phyloP scores from a whole-genome alignment of 2,888 invertebrate genomes.

The Apeira syringaria region DNA sequence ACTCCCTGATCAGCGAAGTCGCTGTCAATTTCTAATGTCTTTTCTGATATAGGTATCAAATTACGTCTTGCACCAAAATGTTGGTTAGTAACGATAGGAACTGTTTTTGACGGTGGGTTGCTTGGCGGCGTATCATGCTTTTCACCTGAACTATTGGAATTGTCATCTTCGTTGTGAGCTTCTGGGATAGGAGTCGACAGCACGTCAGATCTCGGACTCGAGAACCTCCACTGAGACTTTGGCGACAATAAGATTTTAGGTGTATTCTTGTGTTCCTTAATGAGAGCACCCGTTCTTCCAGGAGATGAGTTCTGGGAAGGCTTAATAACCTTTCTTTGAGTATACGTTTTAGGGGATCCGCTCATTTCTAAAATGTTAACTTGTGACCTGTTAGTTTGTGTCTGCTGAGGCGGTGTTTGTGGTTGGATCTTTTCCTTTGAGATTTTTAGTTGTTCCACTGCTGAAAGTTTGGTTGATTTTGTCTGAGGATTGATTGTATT shows the following conservation, averaged over 20 bases:
- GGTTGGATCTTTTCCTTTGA: conserved; percentile 81
- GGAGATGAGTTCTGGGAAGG: conserved; percentile 78
- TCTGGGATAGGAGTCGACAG: conserved; percentile 94
- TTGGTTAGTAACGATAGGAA: conserved; percentile 74
- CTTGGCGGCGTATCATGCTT: conserved; percentile 66
- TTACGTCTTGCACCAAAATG: conserved; percentile 76
- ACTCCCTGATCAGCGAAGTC: conserved; percentile 65
- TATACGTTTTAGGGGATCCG: conserved; percentile 88
- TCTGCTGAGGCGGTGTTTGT: conserved; percentile 44
- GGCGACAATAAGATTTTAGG: conserved; percentile 87
- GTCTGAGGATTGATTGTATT: conserved; percentile 78
- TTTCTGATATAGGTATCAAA: conserved; percentile 71
- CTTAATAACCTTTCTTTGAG: conserved; percentile 84
- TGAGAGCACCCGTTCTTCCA: conserved; percentile 75
- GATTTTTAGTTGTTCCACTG: conserved; percentile 90
- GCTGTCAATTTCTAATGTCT: conserved; percentile 53
- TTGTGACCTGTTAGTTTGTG: conserved; percentile 65
- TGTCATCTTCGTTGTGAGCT: conserved; percentile 91
- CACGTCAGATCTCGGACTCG: conserved; percentile 91
- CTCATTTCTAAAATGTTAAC: conserved; percentile 88
- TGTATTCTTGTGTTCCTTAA: conserved; percentile 80
- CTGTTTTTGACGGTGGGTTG: conserved; percentile 66
- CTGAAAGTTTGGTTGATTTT: conserved; percentile 86
- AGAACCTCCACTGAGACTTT: conserved; percentile 88
- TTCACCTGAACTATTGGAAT: conserved; percentile 84